phyloP scores from a whole-genome alignment of 2,888 invertebrate species.

The Scrobipalpa costella region DNA sequence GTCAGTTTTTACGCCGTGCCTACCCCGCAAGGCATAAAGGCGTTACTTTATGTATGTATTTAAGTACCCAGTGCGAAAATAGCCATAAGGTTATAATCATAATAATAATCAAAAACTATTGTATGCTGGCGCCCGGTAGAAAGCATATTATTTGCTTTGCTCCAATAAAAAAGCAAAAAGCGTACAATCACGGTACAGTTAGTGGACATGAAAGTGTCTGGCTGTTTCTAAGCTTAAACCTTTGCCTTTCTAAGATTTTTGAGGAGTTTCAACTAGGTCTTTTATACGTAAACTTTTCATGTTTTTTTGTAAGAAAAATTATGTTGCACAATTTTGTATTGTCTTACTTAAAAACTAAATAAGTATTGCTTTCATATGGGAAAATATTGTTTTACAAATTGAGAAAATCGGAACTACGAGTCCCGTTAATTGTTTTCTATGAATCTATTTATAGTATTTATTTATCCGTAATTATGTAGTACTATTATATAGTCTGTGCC shows the following conservation, averaged over 20 bases:
- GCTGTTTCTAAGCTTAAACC: conserved; percentile 10
- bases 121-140: conserved; percentile 48
- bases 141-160: conserved; percentile 70
- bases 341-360: background rate
- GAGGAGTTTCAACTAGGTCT: conserved; percentile 9
- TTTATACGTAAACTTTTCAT: background rate
- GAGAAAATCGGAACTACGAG: too few species aligned
- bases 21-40: too few species aligned
- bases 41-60: too few species aligned
- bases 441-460: too few species aligned
- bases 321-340: background rate
- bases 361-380: too few species aligned
- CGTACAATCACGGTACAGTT: conserved; percentile 45
- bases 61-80: too few species aligned
- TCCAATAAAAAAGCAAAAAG: conserved; percentile 66
- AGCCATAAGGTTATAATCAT: background rate
- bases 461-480: too few species aligned
- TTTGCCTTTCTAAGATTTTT: conserved; percentile 22
- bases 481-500: too few species aligned
- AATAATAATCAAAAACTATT: conserved; percentile 33
- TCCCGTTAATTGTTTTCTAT: too few species aligned
- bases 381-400: too few species aligned
- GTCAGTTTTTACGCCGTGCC: too few species aligned
- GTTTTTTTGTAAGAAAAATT: too few species aligned
- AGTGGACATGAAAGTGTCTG: conserved; percentile 21